A percentile compares a stretch with the other conserved stretches of the same genome.
Evolutionary conservation across 2,888 invertebrate species (phyloP).

Genomic region (Agrenia bidenticulata): DNA sequence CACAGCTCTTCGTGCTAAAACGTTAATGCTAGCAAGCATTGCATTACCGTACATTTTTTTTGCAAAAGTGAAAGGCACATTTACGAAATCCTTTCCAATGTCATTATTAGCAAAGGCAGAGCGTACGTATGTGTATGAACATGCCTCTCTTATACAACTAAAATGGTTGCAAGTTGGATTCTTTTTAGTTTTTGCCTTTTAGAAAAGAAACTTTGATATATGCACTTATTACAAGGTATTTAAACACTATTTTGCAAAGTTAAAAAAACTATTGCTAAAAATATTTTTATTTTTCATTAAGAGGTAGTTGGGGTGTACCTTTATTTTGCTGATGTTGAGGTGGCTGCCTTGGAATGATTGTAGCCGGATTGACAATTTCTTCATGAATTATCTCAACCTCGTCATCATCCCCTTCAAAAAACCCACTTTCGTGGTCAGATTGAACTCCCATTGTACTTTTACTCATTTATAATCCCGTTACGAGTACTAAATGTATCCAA

Average conservation of each 20-base stretch:
- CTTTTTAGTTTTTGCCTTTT: too few species aligned
- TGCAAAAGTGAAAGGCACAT: conserved; percentile 21
- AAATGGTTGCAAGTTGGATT: too few species aligned
- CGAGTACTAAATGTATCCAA: background rate
- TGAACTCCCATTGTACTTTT: conserved; percentile 61
- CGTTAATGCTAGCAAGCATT: too few species aligned
- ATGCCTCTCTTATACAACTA: too few species aligned
- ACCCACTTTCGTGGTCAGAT: conserved; percentile 78
- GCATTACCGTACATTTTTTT: background rate
- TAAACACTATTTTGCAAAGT: too few species aligned
- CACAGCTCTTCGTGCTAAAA: too few species aligned
- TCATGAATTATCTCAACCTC: conserved; percentile 55
- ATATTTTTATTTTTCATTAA: background rate
- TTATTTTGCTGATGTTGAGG: conserved; percentile 2
- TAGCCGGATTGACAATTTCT: conserved; percentile 50
- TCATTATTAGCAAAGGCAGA: conserved; percentile 6
- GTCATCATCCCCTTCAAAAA: conserved; percentile 70
- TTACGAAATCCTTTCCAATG: conserved; percentile 12
- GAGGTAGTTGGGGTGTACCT: background rate
- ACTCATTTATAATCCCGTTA: conserved; percentile 32
- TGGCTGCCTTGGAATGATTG: conserved; percentile 14
- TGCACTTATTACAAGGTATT: too few species aligned
- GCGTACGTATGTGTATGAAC: too few species aligned
- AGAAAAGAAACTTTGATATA: too few species aligned
- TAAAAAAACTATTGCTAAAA: background rate